Evolutionary conservation across 2,797 vertebrate genomes (phyloP), one percentile per base, ranked within the genome.

Genomic region (Halcyon chelicuti): DNA sequence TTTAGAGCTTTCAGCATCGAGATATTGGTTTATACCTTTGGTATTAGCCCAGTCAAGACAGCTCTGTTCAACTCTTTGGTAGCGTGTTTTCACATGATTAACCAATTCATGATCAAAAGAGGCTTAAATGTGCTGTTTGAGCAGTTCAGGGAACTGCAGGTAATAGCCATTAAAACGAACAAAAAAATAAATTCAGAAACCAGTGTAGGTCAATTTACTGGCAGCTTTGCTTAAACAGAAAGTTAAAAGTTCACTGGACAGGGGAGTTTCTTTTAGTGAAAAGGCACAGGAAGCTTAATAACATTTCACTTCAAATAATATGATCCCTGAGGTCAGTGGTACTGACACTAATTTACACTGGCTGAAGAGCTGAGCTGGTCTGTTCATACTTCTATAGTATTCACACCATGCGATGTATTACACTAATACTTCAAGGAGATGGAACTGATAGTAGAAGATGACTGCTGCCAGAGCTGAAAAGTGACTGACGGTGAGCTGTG

Each of bases 1-100:
- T 84, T 88, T 66, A 86, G n/a, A 84, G 94, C 72, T 90, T 93
- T 94, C 79, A 72, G 76, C 70, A 90, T 70, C 33, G 66, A 91
- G 88, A 46, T 52, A 86, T 3, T 82, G 44, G 44, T 90, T 95
- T 91, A 84, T 76, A 77, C 62, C 52, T 92, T 88, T 96, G 90
- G 82, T 79, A 70, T 86, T 52, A 63, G 44, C 80, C 79, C 66
- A 94, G 63, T 67, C 52, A 88, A 66, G 71, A 75, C 83, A 93
- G 58, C 46, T 92, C 66, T 86, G 25, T n/a, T 94, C 42, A 37
- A 68, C 33, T 49, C 35, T 76, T 91, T 65, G 82, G 31, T 62
- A 55, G 60, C 12, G 14, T 67, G 8, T 67, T 94, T 68, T 93
- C 73, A 73, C 18, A 20, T 42, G 26, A 49, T 79, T 90, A 88